These are phyloP conservation scores for Phylloscopus trochiloides DNA, from an alignment of 2,113 vertebrate genomes.

Conservation along the genomic window DNA sequence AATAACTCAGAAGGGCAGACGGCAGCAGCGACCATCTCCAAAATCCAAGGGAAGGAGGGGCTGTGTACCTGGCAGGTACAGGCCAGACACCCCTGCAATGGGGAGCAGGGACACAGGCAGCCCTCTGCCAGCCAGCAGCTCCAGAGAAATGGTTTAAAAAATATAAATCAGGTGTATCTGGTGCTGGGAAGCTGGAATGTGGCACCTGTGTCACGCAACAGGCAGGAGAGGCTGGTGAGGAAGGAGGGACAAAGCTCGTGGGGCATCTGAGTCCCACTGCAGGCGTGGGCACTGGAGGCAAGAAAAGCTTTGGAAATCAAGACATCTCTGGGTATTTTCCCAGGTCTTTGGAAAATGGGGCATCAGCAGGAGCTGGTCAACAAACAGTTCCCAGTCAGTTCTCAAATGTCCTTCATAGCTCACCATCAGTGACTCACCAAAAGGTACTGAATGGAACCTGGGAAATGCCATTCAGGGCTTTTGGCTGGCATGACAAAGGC, in stretches of 20 bases:
- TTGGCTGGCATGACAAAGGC: not conserved
- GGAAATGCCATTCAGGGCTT: not conserved
- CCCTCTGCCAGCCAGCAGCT: not conserved
- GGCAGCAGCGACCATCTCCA: not conserved
- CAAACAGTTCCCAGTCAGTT: not conserved
- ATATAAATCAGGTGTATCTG: accelerated
- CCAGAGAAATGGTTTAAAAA: not conserved
- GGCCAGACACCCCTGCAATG: not conserved
- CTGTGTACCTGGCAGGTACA: not conserved
- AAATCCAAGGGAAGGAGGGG: not conserved
- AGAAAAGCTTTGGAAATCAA: not conserved
- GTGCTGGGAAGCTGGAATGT: not conserved
- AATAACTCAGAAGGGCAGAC: not conserved
- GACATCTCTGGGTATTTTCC: not conserved
- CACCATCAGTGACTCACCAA: not conserved
- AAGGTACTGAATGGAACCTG: not conserved
- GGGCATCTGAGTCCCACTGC: not conserved
- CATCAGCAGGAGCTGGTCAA: not conserved
- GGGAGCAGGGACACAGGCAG: not conserved
- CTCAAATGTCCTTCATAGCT: not conserved
- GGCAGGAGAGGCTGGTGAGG: not conserved
- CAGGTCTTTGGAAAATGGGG: not conserved
- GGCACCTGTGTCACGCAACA: not conserved
- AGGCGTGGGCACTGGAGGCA: accelerated
- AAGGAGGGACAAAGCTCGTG: accelerated